Evolutionary conservation across 2,113 vertebrate species (phyloP).

Genomic region (Labeo catla): DNA sequence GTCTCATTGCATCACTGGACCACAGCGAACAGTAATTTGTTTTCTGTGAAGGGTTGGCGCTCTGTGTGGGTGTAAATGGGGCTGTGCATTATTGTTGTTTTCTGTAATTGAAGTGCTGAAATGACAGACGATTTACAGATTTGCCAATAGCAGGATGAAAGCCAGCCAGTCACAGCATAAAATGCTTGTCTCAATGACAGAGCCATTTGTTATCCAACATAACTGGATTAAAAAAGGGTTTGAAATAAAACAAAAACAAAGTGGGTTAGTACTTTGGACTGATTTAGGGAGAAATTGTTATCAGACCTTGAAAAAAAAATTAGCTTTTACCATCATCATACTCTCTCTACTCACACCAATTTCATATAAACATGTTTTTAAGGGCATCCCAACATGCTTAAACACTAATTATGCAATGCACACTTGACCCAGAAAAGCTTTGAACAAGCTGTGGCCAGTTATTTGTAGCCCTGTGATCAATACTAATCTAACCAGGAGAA

Average conservation of each 20-base stretch:
- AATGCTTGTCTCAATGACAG: conserved; percentile 49
- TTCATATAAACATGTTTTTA: neutral
- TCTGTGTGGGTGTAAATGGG: conserved; percentile 59
- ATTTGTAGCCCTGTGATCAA: conserved; percentile 20
- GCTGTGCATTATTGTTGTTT: conserved; percentile 61
- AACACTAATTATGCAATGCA: neutral
- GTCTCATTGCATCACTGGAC: neutral
- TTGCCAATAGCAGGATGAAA: conserved; percentile 60
- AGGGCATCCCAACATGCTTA: neutral
- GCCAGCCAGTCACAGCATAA: conserved; percentile 37
- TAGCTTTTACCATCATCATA: neutral
- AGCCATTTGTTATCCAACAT: conserved; percentile 58
- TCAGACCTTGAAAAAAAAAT: neutral
- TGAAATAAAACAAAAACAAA: neutral
- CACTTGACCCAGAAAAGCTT: neutral
- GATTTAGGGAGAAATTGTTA: neutral
- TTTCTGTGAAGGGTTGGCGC: conserved; percentile 48
- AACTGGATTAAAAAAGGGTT: neutral
- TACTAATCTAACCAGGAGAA: neutral
- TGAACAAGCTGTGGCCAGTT: neutral
- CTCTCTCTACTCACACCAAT: neutral
- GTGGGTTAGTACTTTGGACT: neutral
- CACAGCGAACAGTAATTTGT: neutral
- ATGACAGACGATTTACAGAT: conserved; percentile 59
- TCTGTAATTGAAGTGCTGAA: conserved; percentile 60